Base-by-base conservation (phyloP, 2,113 vertebrate genomes). In the Kryptolebias marmoratus region DNA sequence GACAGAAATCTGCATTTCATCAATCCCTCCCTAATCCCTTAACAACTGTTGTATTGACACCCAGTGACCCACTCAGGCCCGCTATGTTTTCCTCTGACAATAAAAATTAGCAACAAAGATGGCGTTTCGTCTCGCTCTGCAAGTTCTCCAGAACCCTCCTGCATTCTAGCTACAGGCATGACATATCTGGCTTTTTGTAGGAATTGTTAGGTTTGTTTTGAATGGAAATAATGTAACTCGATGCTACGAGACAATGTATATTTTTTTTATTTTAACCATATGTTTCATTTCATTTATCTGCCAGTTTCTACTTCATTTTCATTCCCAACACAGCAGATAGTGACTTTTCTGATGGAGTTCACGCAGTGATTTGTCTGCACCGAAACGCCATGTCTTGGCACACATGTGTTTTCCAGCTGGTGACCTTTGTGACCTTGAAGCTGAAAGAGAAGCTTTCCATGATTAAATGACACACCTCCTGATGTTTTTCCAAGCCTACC, bases 1-100 rank as follows among this genome's bases (percentile, higher is more conserved):
- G 6, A 52, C 45, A 64, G 44, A 74, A 68, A 85, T 87, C 73
- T 74, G 32, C 71, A 84, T 88, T 75, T 73, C 63, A 71, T 82
- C n/a, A 65, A 48, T 71, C 66, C 56, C 48, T 71, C 64, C 65
- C 44, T 84, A 74, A 87, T 84, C 75, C 68, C 56, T 57, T 64
- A 54, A 83, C 49, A 79, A 47, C 61, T 61, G 63, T 78, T 64
- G 73, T 77, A 79, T 87, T 67, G 68, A 79, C 84, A 80, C 61
- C 68, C 58, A 64, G 68, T 85, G 78, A 77, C 77, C 64, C 66
- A 59, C 61, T 70, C 70, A 49, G 48, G 60, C 70, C 36, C 64
- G 18, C 32, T 58, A 49, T 65, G 45, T 54, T 63, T 70, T 64
- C 32, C 39, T 56, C 68, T 69, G 55, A 72, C 63, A 22, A 22